Evolutionary conservation across 2,113 vertebrate genomes (phyloP).

Genomic region (Agapornis roseicollis): DNA sequence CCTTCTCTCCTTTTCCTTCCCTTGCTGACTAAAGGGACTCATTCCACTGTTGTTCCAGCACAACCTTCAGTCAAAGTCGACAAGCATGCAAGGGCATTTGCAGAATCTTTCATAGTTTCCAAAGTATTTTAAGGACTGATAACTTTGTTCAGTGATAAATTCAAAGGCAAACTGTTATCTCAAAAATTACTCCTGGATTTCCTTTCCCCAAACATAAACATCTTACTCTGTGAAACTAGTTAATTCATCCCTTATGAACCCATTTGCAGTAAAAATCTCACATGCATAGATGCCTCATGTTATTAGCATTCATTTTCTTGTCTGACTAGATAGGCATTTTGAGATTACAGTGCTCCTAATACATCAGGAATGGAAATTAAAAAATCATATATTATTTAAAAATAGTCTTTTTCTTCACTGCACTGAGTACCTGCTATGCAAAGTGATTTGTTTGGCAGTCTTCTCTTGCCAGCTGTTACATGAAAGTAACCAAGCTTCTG

Average conservation of each 20-base stretch:
- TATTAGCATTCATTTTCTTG: slow-evolving; percentile 34
- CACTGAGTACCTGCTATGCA: not conserved
- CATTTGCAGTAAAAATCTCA: not conserved
- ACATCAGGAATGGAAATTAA: slow-evolving; percentile 13
- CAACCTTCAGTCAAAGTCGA: not conserved
- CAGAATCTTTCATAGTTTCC: not conserved
- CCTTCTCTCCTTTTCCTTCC: not conserved
- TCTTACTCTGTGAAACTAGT: not conserved
- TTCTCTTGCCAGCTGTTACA: slow-evolving; percentile 19
- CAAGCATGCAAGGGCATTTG: not conserved
- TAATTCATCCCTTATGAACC: not conserved
- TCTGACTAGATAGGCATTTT: slow-evolving; percentile 40
- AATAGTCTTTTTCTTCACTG: not conserved
- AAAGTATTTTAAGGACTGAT: not conserved
- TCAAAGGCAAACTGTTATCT: not conserved
- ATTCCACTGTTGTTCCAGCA: not conserved
- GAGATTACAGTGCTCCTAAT: not conserved
- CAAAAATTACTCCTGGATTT: not conserved
- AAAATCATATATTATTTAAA: slow-evolving; percentile 11
- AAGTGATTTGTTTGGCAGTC: slow-evolving; percentile 18
- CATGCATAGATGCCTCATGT: not conserved
- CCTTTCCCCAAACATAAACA: not conserved
- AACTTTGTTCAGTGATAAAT: not conserved
- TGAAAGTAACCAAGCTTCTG: not conserved
- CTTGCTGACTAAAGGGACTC: not conserved